Percentiles rank a stretch among this genome's conserved stretches.
These are phyloP conservation scores for Daptonema setosum DNA, from an alignment of 2,888 invertebrate species.

Conservation along the genomic window DNA sequence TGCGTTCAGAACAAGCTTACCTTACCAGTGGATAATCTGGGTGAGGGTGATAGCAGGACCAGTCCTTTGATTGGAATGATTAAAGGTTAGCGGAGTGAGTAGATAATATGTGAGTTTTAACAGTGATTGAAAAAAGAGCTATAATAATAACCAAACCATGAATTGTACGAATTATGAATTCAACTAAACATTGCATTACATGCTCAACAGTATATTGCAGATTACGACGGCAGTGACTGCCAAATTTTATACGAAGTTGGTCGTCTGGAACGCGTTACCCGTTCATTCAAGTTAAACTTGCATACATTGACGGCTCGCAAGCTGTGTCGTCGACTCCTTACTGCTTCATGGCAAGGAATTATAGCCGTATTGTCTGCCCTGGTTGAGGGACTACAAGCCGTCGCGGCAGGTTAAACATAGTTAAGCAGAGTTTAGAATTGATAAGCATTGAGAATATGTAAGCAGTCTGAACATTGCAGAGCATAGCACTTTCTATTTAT, in stretches of 20 bases:
- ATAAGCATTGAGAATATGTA: too few species aligned
- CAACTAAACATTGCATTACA: background rate
- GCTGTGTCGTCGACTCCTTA: constrained; percentile 44
- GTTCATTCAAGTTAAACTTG: background rate
- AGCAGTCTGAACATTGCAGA: too few species aligned
- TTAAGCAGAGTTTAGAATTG: too few species aligned
- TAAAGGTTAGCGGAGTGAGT: background rate
- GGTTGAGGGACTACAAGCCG: constrained; percentile 9
- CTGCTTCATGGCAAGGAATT: constrained; percentile 76
- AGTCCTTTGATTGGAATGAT: background rate
- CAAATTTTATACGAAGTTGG: background rate
- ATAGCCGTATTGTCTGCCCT: constrained; percentile 63
- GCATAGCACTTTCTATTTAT: too few species aligned
- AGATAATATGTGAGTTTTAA: too few species aligned
- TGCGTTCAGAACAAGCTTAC: background rate
- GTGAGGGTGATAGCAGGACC: background rate
- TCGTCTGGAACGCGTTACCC: background rate
- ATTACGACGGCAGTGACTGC: background rate
- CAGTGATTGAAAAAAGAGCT: too few species aligned
- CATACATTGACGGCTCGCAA: constrained; percentile 20
- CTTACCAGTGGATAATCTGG: background rate
- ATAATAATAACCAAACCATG: too few species aligned
- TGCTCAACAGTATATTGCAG: background rate
- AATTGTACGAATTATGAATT: too few species aligned
- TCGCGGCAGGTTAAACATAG: background rate